These are phyloP conservation scores for Conger conger DNA, from an alignment of 2,113 vertebrate genomes.

Conservation along the genomic window DNA sequence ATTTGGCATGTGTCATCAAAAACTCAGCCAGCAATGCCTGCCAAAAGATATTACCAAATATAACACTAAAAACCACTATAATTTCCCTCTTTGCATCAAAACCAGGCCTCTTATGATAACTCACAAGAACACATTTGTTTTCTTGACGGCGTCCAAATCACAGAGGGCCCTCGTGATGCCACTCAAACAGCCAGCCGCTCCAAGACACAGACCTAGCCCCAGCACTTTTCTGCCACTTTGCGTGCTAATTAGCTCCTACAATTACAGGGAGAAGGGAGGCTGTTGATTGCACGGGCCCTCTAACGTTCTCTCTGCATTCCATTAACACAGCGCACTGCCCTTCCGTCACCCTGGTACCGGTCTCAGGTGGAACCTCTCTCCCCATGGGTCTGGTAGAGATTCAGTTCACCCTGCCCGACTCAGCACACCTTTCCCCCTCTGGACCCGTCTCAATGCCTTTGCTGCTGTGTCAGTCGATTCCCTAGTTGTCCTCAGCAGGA, in stretches of 20 bases:
- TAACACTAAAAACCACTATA: background rate
- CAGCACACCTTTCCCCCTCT: background rate
- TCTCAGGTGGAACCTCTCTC: background rate
- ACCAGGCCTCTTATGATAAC: background rate
- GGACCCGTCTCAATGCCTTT: background rate
- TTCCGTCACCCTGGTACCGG: background rate
- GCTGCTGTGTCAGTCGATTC: background rate
- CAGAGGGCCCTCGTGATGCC: background rate
- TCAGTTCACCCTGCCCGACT: background rate
- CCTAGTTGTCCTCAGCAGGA: background rate
- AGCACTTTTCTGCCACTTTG: conserved; percentile 13
- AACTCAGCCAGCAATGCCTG: background rate
- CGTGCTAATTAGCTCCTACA: conserved; percentile 18
- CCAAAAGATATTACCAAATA: background rate
- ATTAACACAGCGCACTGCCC: background rate
- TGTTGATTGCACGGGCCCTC: background rate
- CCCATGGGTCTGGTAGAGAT: background rate
- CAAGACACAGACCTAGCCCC: background rate
- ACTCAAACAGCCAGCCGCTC: background rate
- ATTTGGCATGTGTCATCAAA: background rate
- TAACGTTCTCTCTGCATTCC: background rate
- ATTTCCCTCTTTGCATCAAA: background rate
- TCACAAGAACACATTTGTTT: background rate
- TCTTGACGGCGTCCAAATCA: background rate
- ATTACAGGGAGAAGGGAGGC: background rate